Evolutionary conservation across 2,113 vertebrate species (phyloP), one percentile per base, ranked within the genome.

Genomic region (Coptodon bakossiorum): DNA sequence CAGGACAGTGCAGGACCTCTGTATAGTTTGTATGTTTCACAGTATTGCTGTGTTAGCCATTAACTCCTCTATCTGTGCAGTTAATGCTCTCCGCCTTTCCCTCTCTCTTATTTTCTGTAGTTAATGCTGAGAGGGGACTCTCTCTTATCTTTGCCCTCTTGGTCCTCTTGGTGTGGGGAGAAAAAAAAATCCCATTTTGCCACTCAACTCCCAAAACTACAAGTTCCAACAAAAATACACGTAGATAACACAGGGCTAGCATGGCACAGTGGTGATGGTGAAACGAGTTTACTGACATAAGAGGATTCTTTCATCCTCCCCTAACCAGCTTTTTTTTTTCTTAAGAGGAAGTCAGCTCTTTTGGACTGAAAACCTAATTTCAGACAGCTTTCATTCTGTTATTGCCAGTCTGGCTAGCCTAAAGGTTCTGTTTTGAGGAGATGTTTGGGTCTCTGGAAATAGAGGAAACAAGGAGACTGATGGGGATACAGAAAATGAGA

Each of bases 271-370:
- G 79, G 92, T 84, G 7, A 34, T 61, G 4, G 87, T 36, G 89
- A 91, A 94, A 95, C 86, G 82, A 93, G 90, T 96, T 95, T 91
- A 95, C 94, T 92, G 93, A 95, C 94, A 95, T 96, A 95, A 96
- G 93, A 95, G 91, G 95, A 96, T 95, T 94, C 94, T 93, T 95
- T 95, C 89, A 94, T 94, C 90, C 79, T 73, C 81, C 86, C 63
- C 59, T 89, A 88, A 91, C 91, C 88, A 92, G 90, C 89, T 89
- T 94, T 84, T 90, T 91, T 63, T 68, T 38, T 73, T 29, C 24
- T 76, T 76, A 76, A 88, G 79, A 91, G 63, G 71, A 89, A 91
- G 90, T 95, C 94, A 94, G 93, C 91, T 89, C 86, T 91, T 91
- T 94, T 85, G 68, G 76, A 82, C 22, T 68, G 76, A 79, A 85